phyloP scores from a whole-genome alignment of 2,113 vertebrate species.

The Rattus norvegicus region DNA sequence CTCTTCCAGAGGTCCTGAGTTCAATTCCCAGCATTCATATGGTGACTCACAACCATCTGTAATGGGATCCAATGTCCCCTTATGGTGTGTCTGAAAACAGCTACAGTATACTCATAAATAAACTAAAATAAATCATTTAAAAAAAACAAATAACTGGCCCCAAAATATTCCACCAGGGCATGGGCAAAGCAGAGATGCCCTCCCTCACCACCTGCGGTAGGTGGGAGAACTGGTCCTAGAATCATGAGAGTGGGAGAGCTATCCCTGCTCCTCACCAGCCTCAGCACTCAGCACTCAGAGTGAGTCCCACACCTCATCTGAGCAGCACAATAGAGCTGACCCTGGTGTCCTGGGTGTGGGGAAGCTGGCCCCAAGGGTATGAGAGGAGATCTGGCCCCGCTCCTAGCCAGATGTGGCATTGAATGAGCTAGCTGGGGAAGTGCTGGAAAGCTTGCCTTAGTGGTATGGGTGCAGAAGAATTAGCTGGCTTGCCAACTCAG shows the following conservation, averaged over 20 bases:
- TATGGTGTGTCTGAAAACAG: too few species aligned
- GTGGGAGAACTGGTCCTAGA: not conserved
- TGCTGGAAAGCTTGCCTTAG: not conserved
- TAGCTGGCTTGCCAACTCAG: not conserved
- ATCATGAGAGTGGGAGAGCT: not conserved
- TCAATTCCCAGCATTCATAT: too few species aligned
- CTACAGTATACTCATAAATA: too few species aligned
- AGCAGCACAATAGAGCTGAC: not conserved
- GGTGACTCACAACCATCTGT: too few species aligned
- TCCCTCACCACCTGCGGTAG: not conserved
- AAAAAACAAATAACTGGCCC: too few species aligned
- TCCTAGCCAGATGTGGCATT: not conserved
- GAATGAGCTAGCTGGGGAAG: not conserved
- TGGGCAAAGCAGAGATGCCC: not conserved
- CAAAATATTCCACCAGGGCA: not conserved
- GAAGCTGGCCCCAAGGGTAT: not conserved
- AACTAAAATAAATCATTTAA: too few species aligned
- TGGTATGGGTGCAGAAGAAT: not conserved
- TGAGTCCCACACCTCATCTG: not conserved
- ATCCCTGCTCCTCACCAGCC: not conserved
- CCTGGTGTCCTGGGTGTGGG: not conserved
- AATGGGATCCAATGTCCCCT: too few species aligned
- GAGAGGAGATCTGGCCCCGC: not conserved
- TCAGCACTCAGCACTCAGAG: not conserved
- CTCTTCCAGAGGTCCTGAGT: too few species aligned